Evolutionary conservation across 2,113 vertebrate species (phyloP), one percentile per base, ranked within the genome.

Genomic region (Herpailurus yagouaroundi): DNA sequence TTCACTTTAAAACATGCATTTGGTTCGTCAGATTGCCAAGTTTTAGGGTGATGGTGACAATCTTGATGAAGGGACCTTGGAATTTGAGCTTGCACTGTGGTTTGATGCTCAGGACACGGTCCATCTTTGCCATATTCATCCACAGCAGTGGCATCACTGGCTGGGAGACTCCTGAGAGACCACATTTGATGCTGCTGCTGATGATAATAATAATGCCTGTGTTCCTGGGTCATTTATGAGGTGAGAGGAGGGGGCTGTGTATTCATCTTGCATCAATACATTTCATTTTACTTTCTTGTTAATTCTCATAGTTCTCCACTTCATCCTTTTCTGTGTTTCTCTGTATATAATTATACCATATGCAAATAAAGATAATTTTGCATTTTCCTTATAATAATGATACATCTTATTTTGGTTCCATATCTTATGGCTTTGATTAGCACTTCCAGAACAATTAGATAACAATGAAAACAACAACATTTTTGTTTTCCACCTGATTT

Each of bases 401-500:
- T 45, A 64, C 48, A 29, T 63, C 66, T 96, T 93, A 38, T 64
- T 96, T 94, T 27, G 27, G 23, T 60, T 81, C 71, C 18, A 52
- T 68, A 38, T 88, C 27, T 88, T 77, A 88, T 23, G 76, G 33
- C 19, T 85, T 89, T 89, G 81, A 96, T 89, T 89, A 85, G 52
- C 33, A 25, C 82, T 71, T 88, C 19, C 33, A 38, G 55, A 83
- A 82, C 57, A 96, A 91, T 55, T 94, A 87, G 55, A 87, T 83
- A 95, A 45, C 21, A 76, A 73, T 73, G 18, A 82, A 76, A 84
- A 64, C 57, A 94, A 74, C 1, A 88, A 0, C 5, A 48, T n/a
- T 83, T 84, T 84, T 88, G 14, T 79, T 92, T 94, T 76, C 68
- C 12, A 85, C 36, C 41, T 97, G 66, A 69, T 82, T 93, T 96